Conservation (phyloP, 1,140 invertebrate species). For the Mya arenaria region DNA sequence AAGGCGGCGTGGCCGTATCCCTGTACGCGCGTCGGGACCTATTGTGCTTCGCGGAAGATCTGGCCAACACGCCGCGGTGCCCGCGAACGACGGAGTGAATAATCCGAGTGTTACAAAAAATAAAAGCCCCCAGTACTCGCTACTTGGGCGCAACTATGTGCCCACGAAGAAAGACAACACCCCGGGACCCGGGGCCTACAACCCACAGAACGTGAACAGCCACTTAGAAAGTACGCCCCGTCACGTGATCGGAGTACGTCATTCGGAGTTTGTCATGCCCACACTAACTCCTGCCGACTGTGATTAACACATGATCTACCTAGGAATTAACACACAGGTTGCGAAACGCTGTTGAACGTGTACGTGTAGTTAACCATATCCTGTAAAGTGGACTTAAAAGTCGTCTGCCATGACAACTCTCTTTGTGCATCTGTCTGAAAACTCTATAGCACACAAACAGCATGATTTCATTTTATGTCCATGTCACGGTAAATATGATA, state of each 20-base stretch:
- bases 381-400: no score
- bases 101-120: slow-evolving; percentile 12
- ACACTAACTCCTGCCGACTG: slow-evolving; percentile 12
- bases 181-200: slow-evolving; percentile 50
- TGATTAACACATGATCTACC: not conserved
- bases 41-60: slow-evolving; percentile 42
- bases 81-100: slow-evolving; percentile 22
- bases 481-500: no score
- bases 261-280: slow-evolving; percentile 49
- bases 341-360: no score
- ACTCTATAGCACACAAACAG: no score
- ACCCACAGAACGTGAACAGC: slow-evolving; percentile 37
- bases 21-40: slow-evolving; percentile 2
- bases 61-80: slow-evolving; percentile 45
- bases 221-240: slow-evolving; percentile 38
- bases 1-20: slow-evolving; percentile 3
- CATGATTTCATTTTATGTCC: no score
- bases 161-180: not conserved
- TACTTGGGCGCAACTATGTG: slow-evolving; percentile 18
- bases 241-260: slow-evolving; percentile 37
- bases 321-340: not conserved
- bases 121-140: slow-evolving; percentile 33
- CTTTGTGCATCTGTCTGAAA: no score
- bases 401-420: no score
- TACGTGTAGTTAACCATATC: no score